Percentiles rank a stretch among this genome's conserved stretches.
phyloP scores from a whole-genome alignment of 2,113 vertebrate genomes.

The Engraulis encrasicolus region DNA sequence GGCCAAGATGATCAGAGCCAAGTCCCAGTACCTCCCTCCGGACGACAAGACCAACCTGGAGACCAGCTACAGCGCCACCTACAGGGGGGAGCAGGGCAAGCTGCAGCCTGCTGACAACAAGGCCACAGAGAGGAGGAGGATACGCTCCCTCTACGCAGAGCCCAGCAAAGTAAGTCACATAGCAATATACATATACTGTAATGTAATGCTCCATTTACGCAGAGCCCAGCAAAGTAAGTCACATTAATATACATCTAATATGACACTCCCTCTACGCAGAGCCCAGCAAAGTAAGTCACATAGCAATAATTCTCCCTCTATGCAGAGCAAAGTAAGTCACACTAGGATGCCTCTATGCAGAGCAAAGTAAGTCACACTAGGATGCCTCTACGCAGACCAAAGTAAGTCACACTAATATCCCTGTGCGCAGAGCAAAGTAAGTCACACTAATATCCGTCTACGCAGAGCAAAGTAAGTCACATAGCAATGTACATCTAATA shows the following conservation, averaged over 20 bases:
- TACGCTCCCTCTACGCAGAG: constrained; percentile 95
- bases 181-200: not conserved
- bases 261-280: constrained; percentile 95
- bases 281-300: constrained; percentile 83
- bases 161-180: constrained; percentile 83
- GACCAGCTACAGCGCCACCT: constrained; percentile 93
- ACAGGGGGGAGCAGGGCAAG: constrained; percentile 83
- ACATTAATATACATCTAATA: too few relatives aligned
- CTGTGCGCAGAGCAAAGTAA: too few relatives aligned
- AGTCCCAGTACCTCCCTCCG: constrained; percentile 88
- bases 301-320: not conserved
- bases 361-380: constrained; percentile 89
- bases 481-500: too few relatives aligned
- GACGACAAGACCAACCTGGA: constrained; percentile 85
- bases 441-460: too few relatives aligned
- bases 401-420: too few relatives aligned
- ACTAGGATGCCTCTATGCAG: too few relatives aligned
- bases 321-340: not conserved
- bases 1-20: constrained; percentile 85
- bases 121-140: constrained; percentile 86
- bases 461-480: constrained; percentile 92
- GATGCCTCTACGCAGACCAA: too few relatives aligned
- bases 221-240: not conserved
- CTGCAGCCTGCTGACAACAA: constrained; percentile 81
- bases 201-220: not conserved